phyloP scores from a whole-genome alignment of 1,140 invertebrate genomes.

The Cepaea nemoralis region DNA sequence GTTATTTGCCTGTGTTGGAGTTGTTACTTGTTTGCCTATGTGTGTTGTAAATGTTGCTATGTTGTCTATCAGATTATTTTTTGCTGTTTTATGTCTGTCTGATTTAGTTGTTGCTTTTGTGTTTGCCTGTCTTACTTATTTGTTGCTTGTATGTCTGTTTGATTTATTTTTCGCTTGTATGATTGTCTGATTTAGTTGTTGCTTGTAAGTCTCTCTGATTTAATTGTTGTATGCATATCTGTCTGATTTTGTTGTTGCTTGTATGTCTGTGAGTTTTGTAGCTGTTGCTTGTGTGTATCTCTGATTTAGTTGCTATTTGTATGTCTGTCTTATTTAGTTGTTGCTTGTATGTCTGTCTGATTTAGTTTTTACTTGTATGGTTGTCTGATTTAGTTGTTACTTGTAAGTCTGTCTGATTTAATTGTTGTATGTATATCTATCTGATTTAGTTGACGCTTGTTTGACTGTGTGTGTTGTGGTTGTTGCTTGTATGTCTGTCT shows the following conservation, averaged over 20 bases:
- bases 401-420: neutral
- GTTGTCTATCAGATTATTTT: neutral
- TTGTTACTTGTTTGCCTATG: neutral
- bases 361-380: no score
- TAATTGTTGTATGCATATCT: neutral
- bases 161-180: neutral
- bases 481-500: neutral
- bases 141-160: no score
- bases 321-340: no score
- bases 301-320: neutral
- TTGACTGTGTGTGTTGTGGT: neutral
- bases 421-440: neutral
- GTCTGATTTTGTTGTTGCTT: neutral
- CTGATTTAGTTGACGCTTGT: neutral
- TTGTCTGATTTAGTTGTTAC: no score
- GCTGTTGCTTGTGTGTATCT: neutral
- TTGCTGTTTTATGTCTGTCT: neutral
- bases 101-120: no score
- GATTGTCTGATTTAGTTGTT: neutral
- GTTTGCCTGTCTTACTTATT: no score
- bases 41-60: neutral
- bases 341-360: no score
- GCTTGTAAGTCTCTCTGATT: neutral
- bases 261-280: neutral
- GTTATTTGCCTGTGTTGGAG: neutral